Evolutionary conservation across 2,113 vertebrate species (phyloP).

Genomic region (Loxodonta africana): DNA sequence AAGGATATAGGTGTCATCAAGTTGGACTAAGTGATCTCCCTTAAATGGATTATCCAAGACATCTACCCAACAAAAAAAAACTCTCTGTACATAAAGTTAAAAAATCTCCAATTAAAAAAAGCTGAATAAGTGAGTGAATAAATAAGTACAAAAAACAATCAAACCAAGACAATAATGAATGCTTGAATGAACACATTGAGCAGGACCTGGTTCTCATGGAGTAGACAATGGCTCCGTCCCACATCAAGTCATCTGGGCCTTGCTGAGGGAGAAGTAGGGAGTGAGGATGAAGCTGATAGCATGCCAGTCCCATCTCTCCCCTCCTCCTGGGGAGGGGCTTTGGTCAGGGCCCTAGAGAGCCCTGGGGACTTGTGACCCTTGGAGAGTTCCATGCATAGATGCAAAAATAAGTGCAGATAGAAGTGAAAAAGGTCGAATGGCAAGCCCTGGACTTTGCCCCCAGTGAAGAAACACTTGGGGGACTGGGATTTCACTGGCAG

Average conservation of each 20-base stretch:
- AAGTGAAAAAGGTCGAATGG: background rate
- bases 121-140: background rate
- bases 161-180: background rate
- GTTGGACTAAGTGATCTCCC: background rate
- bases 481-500: background rate
- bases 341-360: background rate
- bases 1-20: background rate
- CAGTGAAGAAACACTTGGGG: background rate
- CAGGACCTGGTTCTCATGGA: background rate
- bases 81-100: background rate
- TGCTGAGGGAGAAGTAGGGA: background rate
- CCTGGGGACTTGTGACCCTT: background rate
- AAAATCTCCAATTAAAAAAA: background rate
- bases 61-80: background rate
- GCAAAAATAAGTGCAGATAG: background rate
- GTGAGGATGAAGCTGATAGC: background rate
- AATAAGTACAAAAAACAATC: background rate
- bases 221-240: accelerated
- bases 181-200: background rate
- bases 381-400: background rate
- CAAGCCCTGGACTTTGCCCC: background rate
- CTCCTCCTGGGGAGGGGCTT: background rate
- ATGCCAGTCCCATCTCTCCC: background rate
- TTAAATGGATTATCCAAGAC: background rate
- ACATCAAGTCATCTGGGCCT: background rate